Percentiles rank a stretch among this genome's conserved stretches.
Evolutionary conservation across 2,888 invertebrate genomes (phyloP).

Genomic region (Stenoptilia bipunctidactyla): DNA sequence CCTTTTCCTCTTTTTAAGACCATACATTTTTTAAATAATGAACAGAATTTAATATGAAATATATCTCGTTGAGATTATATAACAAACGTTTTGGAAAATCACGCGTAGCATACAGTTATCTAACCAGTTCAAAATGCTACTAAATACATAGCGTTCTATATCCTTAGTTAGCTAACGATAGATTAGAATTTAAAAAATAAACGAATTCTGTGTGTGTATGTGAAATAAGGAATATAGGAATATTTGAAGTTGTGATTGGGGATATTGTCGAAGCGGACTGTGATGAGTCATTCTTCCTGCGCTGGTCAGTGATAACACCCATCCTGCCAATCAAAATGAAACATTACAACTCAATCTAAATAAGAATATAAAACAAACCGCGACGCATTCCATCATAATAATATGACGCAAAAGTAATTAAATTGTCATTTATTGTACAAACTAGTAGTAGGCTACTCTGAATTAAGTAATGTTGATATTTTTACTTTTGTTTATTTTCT

Average conservation of each 20-base stretch:
- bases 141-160: too few relatives aligned
- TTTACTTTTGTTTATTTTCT: constrained; percentile 18
- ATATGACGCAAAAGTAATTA: constrained; percentile 52
- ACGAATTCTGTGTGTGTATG: too few relatives aligned
- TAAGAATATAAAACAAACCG: constrained; percentile 32
- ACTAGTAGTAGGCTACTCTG: not conserved
- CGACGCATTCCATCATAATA: constrained; percentile 22
- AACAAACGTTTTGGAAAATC: too few relatives aligned
- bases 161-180: too few relatives aligned
- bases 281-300: constrained; percentile 55
- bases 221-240: too few relatives aligned
- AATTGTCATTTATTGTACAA: constrained; percentile 1
- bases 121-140: too few relatives aligned
- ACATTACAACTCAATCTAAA: constrained; percentile 37
- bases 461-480: constrained; percentile 1
- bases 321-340: constrained; percentile 59
- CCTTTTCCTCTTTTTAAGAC: too few relatives aligned
- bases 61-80: too few relatives aligned
- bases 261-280: constrained; percentile 34
- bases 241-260: constrained; percentile 47
- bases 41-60: too few relatives aligned
- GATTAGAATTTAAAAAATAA: too few relatives aligned
- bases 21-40: too few relatives aligned
- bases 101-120: too few relatives aligned
- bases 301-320: constrained; percentile 52